Base-by-base conservation (phyloP, 30 jellyfish, hydroid and myxozoan species). In the Sanderia malayensis region DNA sequence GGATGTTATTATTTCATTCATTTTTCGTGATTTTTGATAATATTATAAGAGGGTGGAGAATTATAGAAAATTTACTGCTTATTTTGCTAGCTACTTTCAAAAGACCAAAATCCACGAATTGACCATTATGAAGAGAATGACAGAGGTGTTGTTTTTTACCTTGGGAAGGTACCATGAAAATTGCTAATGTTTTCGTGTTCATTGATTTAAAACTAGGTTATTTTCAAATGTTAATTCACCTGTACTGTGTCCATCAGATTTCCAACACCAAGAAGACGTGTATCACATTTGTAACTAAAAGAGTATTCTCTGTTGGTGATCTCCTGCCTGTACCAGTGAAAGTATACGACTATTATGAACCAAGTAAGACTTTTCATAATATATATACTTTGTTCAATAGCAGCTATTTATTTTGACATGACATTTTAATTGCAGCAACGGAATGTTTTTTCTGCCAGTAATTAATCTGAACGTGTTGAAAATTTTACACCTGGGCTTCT, bases 291-390 rank as follows among this genome's bases (percentile, higher is more conserved):
- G 4, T 28, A 9, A 49, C 53, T 67, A 37, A 24, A 3, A 33
- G 79, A 17, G 47, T 17, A 0, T 74, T 83, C 46, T 31, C 26
- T 17, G 84, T 83, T 67, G 95, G 95, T 7, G 74, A 13, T 0
- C 15, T 83, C 25, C 95, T 72, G 21, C 66, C 95, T 15, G 95
- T 73, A 7, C 95, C 95, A 0, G 88, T 83, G n/a, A 73, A 61
- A n/a, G 88, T 83, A 18, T 83, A 83, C 58, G 86, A 73, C 32
- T 83, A 83, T 31, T 83, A 83, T 41, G 86, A 83, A 41, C 95
- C 95, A 74, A 84, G 95, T 83, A 65, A 58, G 23, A 9, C 21
- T n/a, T n/a, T n/a, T n/a, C n/a, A n/a, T n/a, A n/a, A n/a, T n/a
- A n/a, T n/a, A n/a, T n/a, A n/a, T n/a, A n/a, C n/a, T n/a, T n/a